phyloP scores from a whole-genome alignment of 2,113 vertebrate genomes.

The Neomonachus schauinslandi region DNA sequence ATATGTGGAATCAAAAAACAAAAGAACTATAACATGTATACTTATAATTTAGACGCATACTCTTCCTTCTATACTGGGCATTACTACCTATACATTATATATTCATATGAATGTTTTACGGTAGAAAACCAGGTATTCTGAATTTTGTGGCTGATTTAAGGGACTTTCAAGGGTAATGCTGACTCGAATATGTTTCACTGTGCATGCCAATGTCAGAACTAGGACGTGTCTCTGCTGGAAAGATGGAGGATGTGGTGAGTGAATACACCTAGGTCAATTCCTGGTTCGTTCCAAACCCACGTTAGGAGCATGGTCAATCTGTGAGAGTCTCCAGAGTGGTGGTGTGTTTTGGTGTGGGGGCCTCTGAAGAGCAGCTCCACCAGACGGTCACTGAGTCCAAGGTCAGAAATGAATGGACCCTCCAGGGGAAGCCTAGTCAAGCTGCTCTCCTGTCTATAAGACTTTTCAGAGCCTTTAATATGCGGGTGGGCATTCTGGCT shows the following conservation, averaged over 20 bases:
- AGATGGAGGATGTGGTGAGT: neutral
- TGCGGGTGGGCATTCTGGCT: neutral
- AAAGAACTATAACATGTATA: neutral
- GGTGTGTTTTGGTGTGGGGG: neutral
- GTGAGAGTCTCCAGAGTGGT: neutral
- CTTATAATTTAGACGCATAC: neutral
- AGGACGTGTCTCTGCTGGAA: neutral
- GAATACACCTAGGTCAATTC: neutral
- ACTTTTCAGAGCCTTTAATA: neutral
- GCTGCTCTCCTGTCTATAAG: neutral
- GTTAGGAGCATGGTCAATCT: neutral
- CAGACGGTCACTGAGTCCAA: neutral
- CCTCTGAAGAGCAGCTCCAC: neutral
- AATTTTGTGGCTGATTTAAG: neutral
- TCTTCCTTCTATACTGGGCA: neutral
- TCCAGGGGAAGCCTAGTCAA: neutral
- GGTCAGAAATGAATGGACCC: neutral
- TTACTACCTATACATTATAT: accelerated
- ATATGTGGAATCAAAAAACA: neutral
- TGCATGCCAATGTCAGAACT: neutral
- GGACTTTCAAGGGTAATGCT: neutral
- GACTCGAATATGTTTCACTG: neutral
- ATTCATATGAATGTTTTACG: neutral
- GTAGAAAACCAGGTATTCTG: neutral
- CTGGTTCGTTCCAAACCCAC: neutral